Evolutionary conservation across 2,888 invertebrate species (phyloP), one percentile per base, ranked within the genome.

Genomic region (Polymixis lichenea): DNA sequence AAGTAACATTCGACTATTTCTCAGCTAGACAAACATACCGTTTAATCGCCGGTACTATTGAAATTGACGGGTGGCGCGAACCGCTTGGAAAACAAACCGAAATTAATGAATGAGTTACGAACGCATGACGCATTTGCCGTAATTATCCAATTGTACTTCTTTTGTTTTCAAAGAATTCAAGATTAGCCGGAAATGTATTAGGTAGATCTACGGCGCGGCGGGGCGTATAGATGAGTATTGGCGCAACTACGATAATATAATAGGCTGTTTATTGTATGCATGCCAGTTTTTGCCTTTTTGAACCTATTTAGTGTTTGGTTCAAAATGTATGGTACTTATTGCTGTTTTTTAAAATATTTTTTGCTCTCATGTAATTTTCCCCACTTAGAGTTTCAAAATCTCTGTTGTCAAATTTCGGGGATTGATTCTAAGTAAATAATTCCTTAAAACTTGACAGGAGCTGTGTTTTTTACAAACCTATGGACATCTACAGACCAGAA

Each of bases 141-240:
- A 75, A 82, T 76, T 80, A 82, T 80, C 64, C 81, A 75, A 82
- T 80, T 72, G 80, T 73, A 43, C n/a, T 82, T 74, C 84, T 80
- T 75, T 78, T 81, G 58, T 72, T 83, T 66, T 72, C 22, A 13
- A 80, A 17, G 77, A 77, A 82, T 77, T 43, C 4, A 60, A 82
- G 65, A 77, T 75, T 66, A 61, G 56, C 70, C 51, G 65, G 78
- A 70, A 67, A 53, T 49, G 46, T 67, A 53, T 53, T 49, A 64
- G 17, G 58, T 51, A 64, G 17, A 62, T 51, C 22, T 38, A 65
- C 13, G 80, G 53, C n/a, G 43, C 9, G 15, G 38, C 9, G 17
- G 43, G 17, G 43, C 62, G 6, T 19, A 43, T 5, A 61, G 38
- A 38, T 38, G 38, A 25, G 17, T 22, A 66, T 64, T 60, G 73